Evolutionary conservation across 2,888 invertebrate species (phyloP).

Genomic region (Nomada hirtipes): DNA sequence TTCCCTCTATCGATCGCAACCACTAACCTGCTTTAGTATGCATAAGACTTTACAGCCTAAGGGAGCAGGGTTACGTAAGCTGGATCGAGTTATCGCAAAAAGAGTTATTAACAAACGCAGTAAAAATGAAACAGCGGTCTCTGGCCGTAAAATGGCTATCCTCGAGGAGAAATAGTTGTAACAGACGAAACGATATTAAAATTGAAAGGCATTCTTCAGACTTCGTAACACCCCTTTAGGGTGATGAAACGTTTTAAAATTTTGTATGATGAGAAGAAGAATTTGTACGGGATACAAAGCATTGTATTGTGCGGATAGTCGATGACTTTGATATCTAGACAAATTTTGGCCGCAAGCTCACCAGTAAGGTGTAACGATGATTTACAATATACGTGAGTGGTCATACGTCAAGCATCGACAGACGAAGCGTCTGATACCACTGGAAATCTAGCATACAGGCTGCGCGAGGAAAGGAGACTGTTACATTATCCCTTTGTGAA

Average conservation of each 20-base stretch:
- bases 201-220: not conserved
- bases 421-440: not conserved
- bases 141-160: constrained; percentile 34
- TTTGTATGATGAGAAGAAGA: not conserved
- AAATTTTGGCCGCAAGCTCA: constrained; percentile 36
- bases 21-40: constrained; percentile 30
- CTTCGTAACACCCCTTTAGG: not conserved
- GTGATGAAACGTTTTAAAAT: not conserved
- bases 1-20: constrained; percentile 29
- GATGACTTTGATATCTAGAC: constrained; percentile 48
- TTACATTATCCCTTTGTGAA: not conserved
- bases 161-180: constrained; percentile 11
- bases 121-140: constrained; percentile 31
- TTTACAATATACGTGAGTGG: constrained; percentile 16
- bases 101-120: constrained; percentile 55
- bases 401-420: constrained; percentile 7
- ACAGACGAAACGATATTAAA: not conserved
- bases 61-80: constrained; percentile 23
- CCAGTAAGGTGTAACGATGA: constrained; percentile 30
- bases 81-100: constrained; percentile 34
- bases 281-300: constrained; percentile 45
- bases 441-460: constrained; percentile 1
- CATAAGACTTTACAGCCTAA: constrained; percentile 43
- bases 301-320: constrained; percentile 49
- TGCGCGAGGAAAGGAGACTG: not conserved